Percentiles rank a stretch among this genome's conserved stretches.
phyloP scores from a whole-genome alignment of 2,797 vertebrate species.

The Mallotus villosus region DNA sequence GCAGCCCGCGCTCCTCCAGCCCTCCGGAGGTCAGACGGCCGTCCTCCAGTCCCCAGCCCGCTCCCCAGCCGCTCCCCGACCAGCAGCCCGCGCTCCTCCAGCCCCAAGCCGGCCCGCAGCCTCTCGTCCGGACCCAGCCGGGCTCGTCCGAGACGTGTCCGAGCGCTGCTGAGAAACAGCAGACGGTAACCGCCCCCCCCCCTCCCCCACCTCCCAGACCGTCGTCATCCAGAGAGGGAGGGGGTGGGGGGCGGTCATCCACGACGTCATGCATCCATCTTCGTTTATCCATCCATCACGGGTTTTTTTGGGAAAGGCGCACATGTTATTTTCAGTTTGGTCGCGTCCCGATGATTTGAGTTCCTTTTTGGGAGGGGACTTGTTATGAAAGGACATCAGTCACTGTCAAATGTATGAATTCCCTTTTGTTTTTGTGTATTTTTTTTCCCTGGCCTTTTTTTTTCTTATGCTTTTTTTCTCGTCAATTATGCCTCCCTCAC shows the following conservation, averaged over 20 bases:
- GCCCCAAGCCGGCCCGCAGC: constrained; percentile 1
- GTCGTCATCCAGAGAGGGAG: too few species aligned
- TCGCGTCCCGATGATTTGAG: neutral
- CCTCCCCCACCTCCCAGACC: neutral
- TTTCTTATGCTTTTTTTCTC: neutral
- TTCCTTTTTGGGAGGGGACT: too few species aligned
- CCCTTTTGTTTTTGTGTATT: neutral
- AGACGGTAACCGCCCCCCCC: constrained; percentile 49
- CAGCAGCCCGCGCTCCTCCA: constrained; percentile 35
- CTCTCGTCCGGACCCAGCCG: constrained; percentile 25
- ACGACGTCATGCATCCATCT: neutral
- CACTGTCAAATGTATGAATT: neutral
- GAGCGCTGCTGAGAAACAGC: constrained; percentile 54
- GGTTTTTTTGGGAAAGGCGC: neutral
- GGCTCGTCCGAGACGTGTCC: constrained; percentile 48
- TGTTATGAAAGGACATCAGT: neutral
- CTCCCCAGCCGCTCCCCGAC: too few species aligned
- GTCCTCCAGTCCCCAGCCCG: too few species aligned
- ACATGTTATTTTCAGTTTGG: neutral
- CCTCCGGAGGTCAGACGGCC: neutral
- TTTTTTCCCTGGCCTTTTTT: neutral
- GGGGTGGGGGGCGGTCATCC: too few species aligned
- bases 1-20: constrained; percentile 22
- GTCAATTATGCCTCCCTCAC: constrained; percentile 10
- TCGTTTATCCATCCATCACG: neutral